Evolutionary conservation across 1,140 invertebrate genomes (phyloP), one percentile per base, ranked within the genome.

Genomic region (Sesamia nonagrioides): DNA sequence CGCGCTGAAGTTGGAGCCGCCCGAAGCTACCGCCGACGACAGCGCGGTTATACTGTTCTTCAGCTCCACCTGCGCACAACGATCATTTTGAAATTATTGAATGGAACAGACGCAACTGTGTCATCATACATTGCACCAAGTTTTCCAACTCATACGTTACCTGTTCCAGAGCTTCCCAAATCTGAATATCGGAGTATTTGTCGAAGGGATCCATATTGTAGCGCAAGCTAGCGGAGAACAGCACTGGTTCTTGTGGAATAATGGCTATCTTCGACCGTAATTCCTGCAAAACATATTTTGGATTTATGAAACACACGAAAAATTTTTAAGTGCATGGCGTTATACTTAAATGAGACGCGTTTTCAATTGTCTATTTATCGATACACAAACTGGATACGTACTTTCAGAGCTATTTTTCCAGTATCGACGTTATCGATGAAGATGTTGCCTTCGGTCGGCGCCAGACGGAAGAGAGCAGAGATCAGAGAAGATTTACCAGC

Each of bases 401-500:
- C 95, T 79, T 96, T 95, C 2, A 96, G 83, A 2, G 95, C 94
- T 79, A 96, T 94, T 69, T 89, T 83, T 9, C 89, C 89, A 0
- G 95, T 96, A 8, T 96, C 92, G 21, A 97, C 92, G 13, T 95
- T 95, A 87, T 98, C 97, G 77, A 98, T 97, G 63, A 94, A 90
- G 18, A 98, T 97, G 7, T 96, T 89, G 0, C 97, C 97, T 52
- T 96, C 96, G 7, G 97, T 95, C 48, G 96, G 95, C 48, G 96
- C 96, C 48, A 98, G 85, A 15, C 97, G 94, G 85, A 98, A 98
- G 5, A 98, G 94, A 5, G 96, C 96, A 3, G 96, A 95, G 56
- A 98, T 97, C 6, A 98, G 91, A 0, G 97, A 98, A 0, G 97
- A 97, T 89, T 98, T 98, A 18, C 98, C 98, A 42, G 98, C 97